These are phyloP conservation scores for Phalacrocorax carbo DNA, from an alignment of 2,113 vertebrate species.

Conservation along the genomic window DNA sequence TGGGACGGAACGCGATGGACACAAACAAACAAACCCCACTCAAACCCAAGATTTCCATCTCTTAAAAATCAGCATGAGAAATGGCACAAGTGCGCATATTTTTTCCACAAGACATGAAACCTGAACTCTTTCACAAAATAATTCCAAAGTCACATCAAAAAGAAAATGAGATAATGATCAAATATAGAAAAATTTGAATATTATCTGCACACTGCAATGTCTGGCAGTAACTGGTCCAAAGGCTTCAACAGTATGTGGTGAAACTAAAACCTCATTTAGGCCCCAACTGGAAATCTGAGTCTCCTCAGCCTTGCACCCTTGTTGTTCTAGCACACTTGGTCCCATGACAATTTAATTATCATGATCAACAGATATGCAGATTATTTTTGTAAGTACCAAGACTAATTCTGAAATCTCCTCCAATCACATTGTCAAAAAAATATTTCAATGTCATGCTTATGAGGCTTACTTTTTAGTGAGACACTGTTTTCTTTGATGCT, in stretches of 20 bases:
- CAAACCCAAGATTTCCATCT: not conserved
- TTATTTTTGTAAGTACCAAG: not conserved
- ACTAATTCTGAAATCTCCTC: not conserved
- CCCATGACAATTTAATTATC: not conserved
- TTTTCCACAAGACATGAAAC: not conserved
- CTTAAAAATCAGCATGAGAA: not conserved
- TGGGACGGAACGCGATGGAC: too few species aligned
- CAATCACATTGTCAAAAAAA: not conserved
- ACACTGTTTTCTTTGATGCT: not conserved
- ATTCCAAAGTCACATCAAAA: not conserved
- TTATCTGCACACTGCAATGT: not conserved
- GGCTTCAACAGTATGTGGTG: not conserved
- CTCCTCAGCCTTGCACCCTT: not conserved
- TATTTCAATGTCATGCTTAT: not conserved
- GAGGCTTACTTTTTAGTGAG: not conserved
- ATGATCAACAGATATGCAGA: not conserved
- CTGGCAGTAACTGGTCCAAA: not conserved
- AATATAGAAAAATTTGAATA: not conserved
- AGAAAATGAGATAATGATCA: not conserved
- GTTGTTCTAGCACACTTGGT: not conserved
- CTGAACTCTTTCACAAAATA: not conserved
- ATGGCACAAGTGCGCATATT: accelerated
- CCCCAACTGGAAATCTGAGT: not conserved
- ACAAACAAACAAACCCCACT: too few species aligned
- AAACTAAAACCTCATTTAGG: not conserved